Conservation (phyloP, 1,140 invertebrate species). For the Pomacea maculata region DNA sequence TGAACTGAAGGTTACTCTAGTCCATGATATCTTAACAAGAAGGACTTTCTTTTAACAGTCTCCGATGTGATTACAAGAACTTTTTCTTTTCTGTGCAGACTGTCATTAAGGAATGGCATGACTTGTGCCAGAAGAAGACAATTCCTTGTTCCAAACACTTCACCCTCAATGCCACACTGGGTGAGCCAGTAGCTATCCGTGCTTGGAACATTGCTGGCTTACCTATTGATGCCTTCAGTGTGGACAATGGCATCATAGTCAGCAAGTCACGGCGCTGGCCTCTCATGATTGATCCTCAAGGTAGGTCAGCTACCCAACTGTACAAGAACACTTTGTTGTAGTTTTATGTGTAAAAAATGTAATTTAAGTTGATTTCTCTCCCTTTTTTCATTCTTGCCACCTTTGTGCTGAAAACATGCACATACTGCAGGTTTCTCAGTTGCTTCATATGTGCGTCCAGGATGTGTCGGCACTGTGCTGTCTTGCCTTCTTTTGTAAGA, state of each 20-base stretch:
- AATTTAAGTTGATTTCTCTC: neutral
- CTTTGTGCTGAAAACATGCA: no score
- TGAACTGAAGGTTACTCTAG: no score
- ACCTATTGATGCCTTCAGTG: constrained; percentile 65
- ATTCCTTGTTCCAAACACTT: constrained; percentile 65
- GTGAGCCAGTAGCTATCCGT: constrained; percentile 65
- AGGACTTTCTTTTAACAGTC: no score
- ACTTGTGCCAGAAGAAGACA: constrained; percentile 52
- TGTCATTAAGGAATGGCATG: constrained; percentile 59
- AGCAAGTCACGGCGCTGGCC: constrained; percentile 65
- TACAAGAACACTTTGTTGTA: neutral
- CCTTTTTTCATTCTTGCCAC: neutral
- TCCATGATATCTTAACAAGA: no score
- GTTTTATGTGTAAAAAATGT: neutral
- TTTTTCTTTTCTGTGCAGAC: constrained; percentile 43
- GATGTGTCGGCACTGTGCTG: no score
- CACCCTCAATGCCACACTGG: constrained; percentile 61
- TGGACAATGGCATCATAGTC: constrained; percentile 67
- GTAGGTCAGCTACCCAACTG: constrained; percentile 30
- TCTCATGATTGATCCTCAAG: constrained; percentile 67
- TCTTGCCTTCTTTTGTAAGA: no score
- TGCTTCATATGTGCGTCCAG: no score
- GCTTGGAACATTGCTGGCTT: constrained; percentile 67
- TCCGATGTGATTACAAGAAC: neutral
- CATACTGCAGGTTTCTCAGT: no score